Conservation (phyloP, 2,888 invertebrate species). For the Diplolepis rosae region DNA sequence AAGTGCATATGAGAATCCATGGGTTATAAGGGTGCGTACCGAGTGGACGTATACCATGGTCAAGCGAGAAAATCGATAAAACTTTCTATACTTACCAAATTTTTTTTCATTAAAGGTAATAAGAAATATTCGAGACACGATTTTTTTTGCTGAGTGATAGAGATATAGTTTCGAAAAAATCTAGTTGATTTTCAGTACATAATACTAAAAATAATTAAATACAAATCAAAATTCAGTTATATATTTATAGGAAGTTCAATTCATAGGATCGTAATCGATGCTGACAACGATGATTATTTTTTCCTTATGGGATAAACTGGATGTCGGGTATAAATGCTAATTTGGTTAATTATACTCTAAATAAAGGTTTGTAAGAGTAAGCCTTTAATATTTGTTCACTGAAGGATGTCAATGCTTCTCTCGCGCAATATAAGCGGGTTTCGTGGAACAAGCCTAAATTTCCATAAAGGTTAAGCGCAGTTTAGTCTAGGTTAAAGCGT, state of each 20-base stretch:
- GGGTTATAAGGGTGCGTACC: slow-evolving; percentile 57
- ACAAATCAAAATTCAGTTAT: not conserved
- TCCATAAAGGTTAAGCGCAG: slow-evolving; percentile 55
- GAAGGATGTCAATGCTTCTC: slow-evolving; percentile 22
- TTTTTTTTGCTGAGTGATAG: not conserved
- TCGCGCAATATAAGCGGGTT: slow-evolving; percentile 14
- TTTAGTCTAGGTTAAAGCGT: slow-evolving; percentile 54
- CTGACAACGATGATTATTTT: not conserved
- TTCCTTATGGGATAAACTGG: not conserved
- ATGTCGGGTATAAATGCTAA: slow-evolving; percentile 4
- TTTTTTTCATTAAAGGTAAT: slow-evolving; percentile 17
- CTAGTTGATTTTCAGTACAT: too few relatives aligned
- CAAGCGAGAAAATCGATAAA: slow-evolving; percentile 47
- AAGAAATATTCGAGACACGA: not conserved
- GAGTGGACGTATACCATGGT: slow-evolving; percentile 48
- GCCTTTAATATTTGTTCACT: slow-evolving; percentile 20
- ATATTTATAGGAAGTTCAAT: not conserved
- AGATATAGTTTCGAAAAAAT: too few relatives aligned
- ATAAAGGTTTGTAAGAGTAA: not conserved
- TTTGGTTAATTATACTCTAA: slow-evolving; percentile 22
- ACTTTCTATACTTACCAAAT: slow-evolving; percentile 30
- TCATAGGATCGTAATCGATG: not conserved
- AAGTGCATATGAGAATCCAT: slow-evolving; percentile 73
- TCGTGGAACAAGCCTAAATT: slow-evolving; percentile 44
- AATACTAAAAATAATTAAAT: not conserved